Evolutionary conservation across 2,888 invertebrate species (phyloP), one percentile per base, ranked within the genome.

Genomic region (Hemithea aestivaria): DNA sequence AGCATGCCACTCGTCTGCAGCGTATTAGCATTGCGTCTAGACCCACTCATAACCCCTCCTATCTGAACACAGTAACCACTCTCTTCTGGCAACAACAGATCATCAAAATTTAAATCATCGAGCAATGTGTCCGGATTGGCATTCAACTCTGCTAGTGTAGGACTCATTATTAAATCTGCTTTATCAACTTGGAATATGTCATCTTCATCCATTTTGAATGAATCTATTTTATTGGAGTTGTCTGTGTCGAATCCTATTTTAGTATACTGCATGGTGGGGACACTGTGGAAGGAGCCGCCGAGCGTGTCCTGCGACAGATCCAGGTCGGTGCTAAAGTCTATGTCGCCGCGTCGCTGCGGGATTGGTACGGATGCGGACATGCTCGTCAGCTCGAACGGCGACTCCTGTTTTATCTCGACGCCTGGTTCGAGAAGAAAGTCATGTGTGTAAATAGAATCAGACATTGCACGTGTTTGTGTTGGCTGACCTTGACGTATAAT

Each of bases 151-250:
- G 95, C 94, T 36, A 96, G 87, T 46, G 95, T 95, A 0, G 95
- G 93, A 2, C 94, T 91, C 73, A 94, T 92, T 57, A 96, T 93
- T 47, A 94, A 87, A 79, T 96, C 96, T 23, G 94, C 91, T 78
- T 95, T 94, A 73, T 96, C 96, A 35, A 95, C 94, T 88, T 95
- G 87, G 71, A 96, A 95, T 59, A 95, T 95, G 66, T 95, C 96
- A 67, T 96, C 96, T 62, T 96, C 95, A 62, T 96, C 95, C 91
- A 94, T 92, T 73, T 91, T 92, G 58, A 93, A 91, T 7, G 91
- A 85, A 57, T 92, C 92, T 31, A 81, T 73, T 73, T 88, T 90
- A 10, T 73, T 67, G 29, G 67, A 71, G 55, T 53, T 81, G 54
- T 72, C 89, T 53, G 70, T 73, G 37, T 83, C 87, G 50, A 75